Base-by-base conservation (phyloP, 2,888 invertebrate species). In the Eristalinus sepulchralis region DNA sequence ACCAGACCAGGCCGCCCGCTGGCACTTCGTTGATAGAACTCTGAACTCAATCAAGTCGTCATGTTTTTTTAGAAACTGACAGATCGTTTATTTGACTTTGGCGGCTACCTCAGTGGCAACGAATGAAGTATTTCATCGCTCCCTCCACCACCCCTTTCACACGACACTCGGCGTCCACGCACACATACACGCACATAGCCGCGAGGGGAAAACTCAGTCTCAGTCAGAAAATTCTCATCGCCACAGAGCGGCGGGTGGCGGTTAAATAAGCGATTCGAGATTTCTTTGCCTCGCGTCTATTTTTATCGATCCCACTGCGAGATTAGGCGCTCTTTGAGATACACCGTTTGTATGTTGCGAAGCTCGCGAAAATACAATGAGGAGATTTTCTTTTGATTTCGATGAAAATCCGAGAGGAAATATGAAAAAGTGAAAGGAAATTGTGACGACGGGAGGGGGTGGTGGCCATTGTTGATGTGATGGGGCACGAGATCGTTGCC, bases 11-110 rank as follows among this genome's bases (percentile, higher is more conserved):
- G 17, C 47, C 47, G 17, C 47, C 47, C 17, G 17, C 17, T 47
- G 47, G n/a, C 47, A 47, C 47, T 47, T 47, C n/a, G 47, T 47
- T 47, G 36, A 59, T 57, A 67, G 53, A 70, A 60, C 53, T 77
- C 68, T 70, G 34, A 77, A 77, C 60, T 77, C 77, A 68, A 77
- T 77, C 77, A 77, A 77, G 53, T 77, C 77, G 60, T 77, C 68
- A 77, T 77, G 77, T 77, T 77, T 77, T n/a, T 75, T 77, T 39
- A 70, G 53, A 68, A 77, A 70, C 77, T 77, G 68, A 77, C 55
- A 31, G 62, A 77, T 70, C 55, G 77, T 70, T 77, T 77, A 77
- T 77, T 77, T 77, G 36, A 13, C 55, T 63, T 77, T 70, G 76
- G 13, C 60, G 66, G 75, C 27, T 64, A 31, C 20, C 39, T 11